Conservation (phyloP, 1,140 invertebrate genomes). For the Pectinophora gossypiella region DNA sequence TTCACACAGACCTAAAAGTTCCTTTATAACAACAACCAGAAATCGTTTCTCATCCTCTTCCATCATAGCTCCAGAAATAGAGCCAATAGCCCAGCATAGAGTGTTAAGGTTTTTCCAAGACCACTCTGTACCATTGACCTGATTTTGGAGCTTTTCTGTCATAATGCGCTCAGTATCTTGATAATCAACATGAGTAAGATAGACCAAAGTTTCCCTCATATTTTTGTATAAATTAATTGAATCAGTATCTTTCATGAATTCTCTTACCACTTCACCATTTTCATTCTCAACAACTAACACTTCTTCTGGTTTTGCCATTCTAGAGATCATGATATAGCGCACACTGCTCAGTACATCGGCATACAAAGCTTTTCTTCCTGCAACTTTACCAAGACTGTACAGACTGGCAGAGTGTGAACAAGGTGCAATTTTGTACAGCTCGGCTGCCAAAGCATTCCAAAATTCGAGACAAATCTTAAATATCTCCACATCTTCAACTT, state of each 20-base stretch:
- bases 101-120: constrained; percentile 99
- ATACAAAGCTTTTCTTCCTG: constrained; percentile 81
- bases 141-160: constrained; percentile 99
- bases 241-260: constrained; percentile 99
- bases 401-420: constrained; percentile 65
- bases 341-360: constrained; percentile 90
- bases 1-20: constrained; percentile 98
- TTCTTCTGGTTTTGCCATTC: constrained; percentile 99
- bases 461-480: constrained; percentile 99
- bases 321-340: constrained; percentile 98
- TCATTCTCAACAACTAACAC: constrained; percentile 99
- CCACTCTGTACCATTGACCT: constrained; percentile 99
- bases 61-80: constrained; percentile 98
- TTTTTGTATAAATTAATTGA: constrained; percentile 99
- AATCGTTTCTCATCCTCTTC: constrained; percentile 99
- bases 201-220: constrained; percentile 99
- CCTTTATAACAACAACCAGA: constrained; percentile 99
- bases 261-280: constrained; percentile 98
- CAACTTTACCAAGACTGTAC: constrained; percentile 59
- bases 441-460: constrained; percentile 95
- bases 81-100: constrained; percentile 99
- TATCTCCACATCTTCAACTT: constrained; percentile 99
- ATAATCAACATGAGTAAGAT: constrained; percentile 99
- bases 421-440: constrained; percentile 90
- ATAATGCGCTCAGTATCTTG: constrained; percentile 98